Percentiles rank a stretch among this genome's conserved stretches.
Conservation (phyloP, 35 echinoderm and acorn worm genomes). For the Apostichopus californicus region DNA sequence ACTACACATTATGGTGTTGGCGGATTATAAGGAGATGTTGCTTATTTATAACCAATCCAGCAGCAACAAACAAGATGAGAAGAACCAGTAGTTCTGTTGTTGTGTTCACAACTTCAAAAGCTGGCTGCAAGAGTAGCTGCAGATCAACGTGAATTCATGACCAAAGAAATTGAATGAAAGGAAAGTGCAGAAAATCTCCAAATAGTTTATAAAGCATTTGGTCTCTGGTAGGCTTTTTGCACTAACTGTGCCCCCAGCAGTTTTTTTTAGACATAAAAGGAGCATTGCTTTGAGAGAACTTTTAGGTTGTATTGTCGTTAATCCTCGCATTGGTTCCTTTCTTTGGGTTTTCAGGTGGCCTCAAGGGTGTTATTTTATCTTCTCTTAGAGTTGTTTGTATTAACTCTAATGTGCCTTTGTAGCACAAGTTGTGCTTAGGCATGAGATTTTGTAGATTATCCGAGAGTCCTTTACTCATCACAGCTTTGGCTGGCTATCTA, state of each 20-base stretch:
- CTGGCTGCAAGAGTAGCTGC: neutral
- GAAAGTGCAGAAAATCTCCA: conserved; percentile 23
- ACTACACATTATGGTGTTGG: neutral
- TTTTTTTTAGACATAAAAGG: conserved; percentile 30
- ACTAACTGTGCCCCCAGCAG: conserved; percentile 18
- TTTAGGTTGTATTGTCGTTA: conserved; percentile 38
- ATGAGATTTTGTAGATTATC: neutral
- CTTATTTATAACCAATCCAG: neutral
- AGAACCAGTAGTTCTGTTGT: neutral
- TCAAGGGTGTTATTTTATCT: conserved; percentile 29
- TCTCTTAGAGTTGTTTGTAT: conserved; percentile 10
- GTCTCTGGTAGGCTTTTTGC: neutral
- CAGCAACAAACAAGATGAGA: neutral
- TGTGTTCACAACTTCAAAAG: neutral
- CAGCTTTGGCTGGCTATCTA: neutral
- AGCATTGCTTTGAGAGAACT: conserved; percentile 35
- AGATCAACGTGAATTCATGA: neutral
- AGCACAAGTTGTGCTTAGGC: neutral
- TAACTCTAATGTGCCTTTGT: conserved; percentile 18
- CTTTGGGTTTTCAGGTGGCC: conserved; percentile 17
- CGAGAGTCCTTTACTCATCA: neutral
- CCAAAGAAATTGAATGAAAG: neutral
- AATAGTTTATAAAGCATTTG: conserved; percentile 37
- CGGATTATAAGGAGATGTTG: neutral
- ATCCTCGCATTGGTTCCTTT: conserved; percentile 9